Base-by-base conservation (phyloP, 2,888 invertebrate species). In the Napeogenes inachia region DNA sequence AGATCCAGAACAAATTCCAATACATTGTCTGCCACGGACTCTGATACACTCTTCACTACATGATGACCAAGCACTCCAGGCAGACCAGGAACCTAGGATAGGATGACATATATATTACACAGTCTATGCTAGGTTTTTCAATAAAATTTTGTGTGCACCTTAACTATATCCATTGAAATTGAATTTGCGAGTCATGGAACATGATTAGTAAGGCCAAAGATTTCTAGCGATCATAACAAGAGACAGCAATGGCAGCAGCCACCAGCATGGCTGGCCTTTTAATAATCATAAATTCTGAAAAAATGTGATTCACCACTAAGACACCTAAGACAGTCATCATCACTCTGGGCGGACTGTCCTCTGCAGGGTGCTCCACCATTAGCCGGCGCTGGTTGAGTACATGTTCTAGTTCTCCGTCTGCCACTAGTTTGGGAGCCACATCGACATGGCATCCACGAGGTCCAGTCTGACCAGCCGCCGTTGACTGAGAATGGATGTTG, bases 381-480 rank as follows among this genome's bases (percentile, higher is more conserved):
- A 74, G 96, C 93, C 0, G 99, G 98, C 46, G 95, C 90, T 0
- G 98, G 98, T 80, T 95, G 95, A 59, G 94, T 94, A 84, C 98
- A 98, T 47, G 94, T 93, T 65, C 98, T 92, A 47, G 94, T 93
- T 68, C 98, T 92, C 76, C 95, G 94, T 77, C 96, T 94, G 5
- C 95, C 94, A 62, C 95, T 94, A 55, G 94, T 93, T 65, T 90
- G 84, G 2, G 91, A 85, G 2, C 93, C 93, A 85, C 98, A 98
- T 59, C 94, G 92, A 81, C 98, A 98, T 56, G 96, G 94, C 38
- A 93, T 92, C 98, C 97, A 98, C 3, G 94, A 89, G 4, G 95
- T 95, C 98, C 98, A 98, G 56, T 94, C 92, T 33, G 97, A 96
- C 98, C 98, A 98, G 62, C 96, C 97, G 13, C 98, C 98, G 83